Base-by-base conservation (phyloP, 2,888 invertebrate genomes). In the Calliscelio sp. region DNA sequence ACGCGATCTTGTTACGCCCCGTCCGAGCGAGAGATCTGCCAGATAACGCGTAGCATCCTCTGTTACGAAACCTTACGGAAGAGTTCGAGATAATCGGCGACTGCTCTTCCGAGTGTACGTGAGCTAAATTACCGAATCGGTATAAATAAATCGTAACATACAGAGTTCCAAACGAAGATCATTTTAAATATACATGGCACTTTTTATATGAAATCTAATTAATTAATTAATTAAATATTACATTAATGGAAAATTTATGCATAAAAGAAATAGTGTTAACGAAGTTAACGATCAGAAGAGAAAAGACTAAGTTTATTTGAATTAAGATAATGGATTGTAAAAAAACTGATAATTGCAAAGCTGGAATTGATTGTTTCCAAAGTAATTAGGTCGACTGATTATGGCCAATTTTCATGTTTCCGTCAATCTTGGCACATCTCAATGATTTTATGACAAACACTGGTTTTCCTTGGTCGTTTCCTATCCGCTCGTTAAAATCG, bases 1-100 rank as follows among this genome's bases (percentile, higher is more conserved):
- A 84, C 82, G 85, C 86, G 81, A 84, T 74, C 83, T 85, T 77
- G 81, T 87, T 82, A 86, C 84, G 85, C 80, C 73, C 79, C 35
- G 41, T n/a, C n/a, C n/a, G n/a, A n/a, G n/a, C n/a, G n/a, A n/a
- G n/a, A n/a, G n/a, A n/a, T n/a, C n/a, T n/a, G n/a, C n/a, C 38
- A 38, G 57, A 80, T 75, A 83, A 61, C 49, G 35, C 57, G 55
- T 32, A 74, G 73, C 71, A 79, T 81, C 59, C 44, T 68, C 25
- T 57, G 53, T 87, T 87, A 85, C 81, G 83, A 85, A 86, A 87
- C 46, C 61, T 68, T 44, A 46, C 74, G 80, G 80, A 81, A 81
- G 74, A 51, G n/a, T 18, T 14, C 46, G 41, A 41, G 32, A 55
- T 68, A 57, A 63, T 57, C 44, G 53, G 20, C 61, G 32, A 14